Conservation (phyloP, 2,888 invertebrate genomes). For the Temnothorax ravouxi region DNA sequence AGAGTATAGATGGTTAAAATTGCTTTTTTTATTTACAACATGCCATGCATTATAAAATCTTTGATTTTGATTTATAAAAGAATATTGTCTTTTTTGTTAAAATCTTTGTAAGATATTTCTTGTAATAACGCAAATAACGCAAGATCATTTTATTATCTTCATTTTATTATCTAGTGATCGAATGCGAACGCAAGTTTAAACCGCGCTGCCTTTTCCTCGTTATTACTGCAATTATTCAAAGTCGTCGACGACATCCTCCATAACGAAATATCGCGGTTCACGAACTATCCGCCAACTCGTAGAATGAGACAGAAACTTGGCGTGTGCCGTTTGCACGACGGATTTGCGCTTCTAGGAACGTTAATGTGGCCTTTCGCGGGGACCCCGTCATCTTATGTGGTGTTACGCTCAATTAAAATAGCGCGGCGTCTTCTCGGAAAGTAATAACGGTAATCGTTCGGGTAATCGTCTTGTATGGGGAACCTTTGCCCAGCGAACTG, state of each 20-base stretch:
- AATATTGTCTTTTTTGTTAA: background rate
- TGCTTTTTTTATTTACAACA: background rate
- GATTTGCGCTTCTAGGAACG: slow-evolving; percentile 82
- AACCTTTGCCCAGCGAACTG: slow-evolving; percentile 44
- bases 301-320: slow-evolving; percentile 54
- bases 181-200: slow-evolving; percentile 1
- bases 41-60: background rate
- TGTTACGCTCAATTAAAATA: slow-evolving; percentile 81
- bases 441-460: slow-evolving; percentile 68
- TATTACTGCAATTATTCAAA: slow-evolving; percentile 55
- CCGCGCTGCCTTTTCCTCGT: slow-evolving; percentile 15
- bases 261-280: slow-evolving; percentile 54
- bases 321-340: slow-evolving; percentile 72
- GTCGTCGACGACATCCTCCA: slow-evolving; percentile 57
- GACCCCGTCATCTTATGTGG: slow-evolving; percentile 56
- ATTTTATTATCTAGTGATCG: background rate
- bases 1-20: background rate
- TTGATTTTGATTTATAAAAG: background rate
- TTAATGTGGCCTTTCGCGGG: slow-evolving; percentile 72
- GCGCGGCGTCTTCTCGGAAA: slow-evolving; percentile 73
- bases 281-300: slow-evolving; percentile 46
- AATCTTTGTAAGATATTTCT: background rate
- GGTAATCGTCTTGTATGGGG: slow-evolving; percentile 58
- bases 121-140: background rate
- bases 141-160: background rate